phyloP scores from a whole-genome alignment of 2,113 vertebrate species.

The Seriola dumerili region DNA sequence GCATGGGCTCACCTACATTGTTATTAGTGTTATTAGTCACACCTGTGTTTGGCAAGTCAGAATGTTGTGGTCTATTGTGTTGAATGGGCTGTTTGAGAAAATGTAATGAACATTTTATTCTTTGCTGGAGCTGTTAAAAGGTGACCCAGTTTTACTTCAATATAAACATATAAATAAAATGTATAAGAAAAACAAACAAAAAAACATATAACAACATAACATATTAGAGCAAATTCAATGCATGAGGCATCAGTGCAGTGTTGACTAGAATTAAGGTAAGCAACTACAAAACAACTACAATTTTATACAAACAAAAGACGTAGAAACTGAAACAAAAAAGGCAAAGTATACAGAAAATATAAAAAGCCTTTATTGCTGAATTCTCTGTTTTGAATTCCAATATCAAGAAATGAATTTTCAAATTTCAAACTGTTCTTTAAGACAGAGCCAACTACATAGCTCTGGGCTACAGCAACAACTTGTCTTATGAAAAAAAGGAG shows the following conservation, averaged over 20 bases:
- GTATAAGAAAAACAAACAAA: neutral
- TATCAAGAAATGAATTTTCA: too few species aligned
- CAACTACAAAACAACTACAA: too few species aligned
- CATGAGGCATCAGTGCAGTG: neutral
- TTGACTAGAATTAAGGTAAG: neutral
- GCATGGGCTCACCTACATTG: neutral
- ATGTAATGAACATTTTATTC: neutral
- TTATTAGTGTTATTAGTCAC: neutral
- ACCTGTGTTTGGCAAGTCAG: slow-evolving; percentile 10
- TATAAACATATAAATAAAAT: neutral
- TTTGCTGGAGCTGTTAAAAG: neutral
- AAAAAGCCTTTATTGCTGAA: too few species aligned
- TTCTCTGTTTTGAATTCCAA: too few species aligned
- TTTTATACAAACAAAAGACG: neutral
- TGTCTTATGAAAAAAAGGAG: too few species aligned
- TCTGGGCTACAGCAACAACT: too few species aligned
- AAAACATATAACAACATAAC: too few species aligned
- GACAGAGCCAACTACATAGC: too few species aligned
- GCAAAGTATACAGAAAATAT: neutral
- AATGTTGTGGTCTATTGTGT: neutral
- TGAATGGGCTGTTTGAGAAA: neutral
- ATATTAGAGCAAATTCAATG: neutral
- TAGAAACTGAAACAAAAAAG: neutral
- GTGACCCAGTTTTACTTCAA: neutral
- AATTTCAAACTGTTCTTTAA: too few species aligned